Percentiles rank a stretch among this genome's conserved stretches.
phyloP scores from a whole-genome alignment of 1,140 invertebrate genomes.

The Dendroctonus valens region DNA sequence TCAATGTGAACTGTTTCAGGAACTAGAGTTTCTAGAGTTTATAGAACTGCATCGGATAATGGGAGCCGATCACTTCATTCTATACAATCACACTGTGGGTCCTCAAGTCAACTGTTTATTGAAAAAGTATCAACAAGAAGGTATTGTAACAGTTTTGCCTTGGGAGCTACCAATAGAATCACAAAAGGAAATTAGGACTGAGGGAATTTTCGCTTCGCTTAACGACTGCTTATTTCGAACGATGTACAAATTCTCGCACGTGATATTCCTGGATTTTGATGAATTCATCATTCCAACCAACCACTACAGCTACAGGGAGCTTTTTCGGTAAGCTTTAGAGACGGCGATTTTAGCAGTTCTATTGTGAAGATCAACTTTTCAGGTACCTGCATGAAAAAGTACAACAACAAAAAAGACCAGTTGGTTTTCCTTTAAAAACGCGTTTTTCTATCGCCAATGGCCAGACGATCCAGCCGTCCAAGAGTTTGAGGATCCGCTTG shows the following conservation, averaged over 20 bases:
- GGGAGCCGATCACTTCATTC: conserved; percentile 84
- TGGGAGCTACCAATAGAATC: conserved; percentile 89
- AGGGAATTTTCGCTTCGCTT: conserved; percentile 86
- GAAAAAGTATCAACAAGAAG: conserved; percentile 49
- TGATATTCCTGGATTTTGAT: conserved; percentile 85
- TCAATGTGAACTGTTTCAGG: conserved; percentile 50
- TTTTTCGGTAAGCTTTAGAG: conserved; percentile 56
- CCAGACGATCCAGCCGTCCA: conserved; percentile 60
- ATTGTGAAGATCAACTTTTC: background rate
- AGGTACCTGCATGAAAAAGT: conserved; percentile 29
- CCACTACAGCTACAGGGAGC: conserved; percentile 65
- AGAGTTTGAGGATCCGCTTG: conserved; percentile 52
- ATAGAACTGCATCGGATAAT: conserved; percentile 85
- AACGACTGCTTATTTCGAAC: conserved; percentile 92
- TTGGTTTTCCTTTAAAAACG: conserved; percentile 84
- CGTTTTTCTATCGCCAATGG: conserved; percentile 90
- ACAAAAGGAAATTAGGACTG: conserved; percentile 88
- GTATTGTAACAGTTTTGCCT: conserved; percentile 75
- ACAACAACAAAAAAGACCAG: conserved; percentile 64
- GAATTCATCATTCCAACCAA: conserved; percentile 85
- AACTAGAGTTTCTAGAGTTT: conserved; percentile 85
- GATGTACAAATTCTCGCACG: conserved; percentile 77
- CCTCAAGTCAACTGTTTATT: conserved; percentile 75
- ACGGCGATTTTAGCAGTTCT: background rate
- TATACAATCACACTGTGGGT: conserved; percentile 90